Evolutionary conservation across 2,797 vertebrate species (phyloP).

Genomic region (Picus viridis): DNA sequence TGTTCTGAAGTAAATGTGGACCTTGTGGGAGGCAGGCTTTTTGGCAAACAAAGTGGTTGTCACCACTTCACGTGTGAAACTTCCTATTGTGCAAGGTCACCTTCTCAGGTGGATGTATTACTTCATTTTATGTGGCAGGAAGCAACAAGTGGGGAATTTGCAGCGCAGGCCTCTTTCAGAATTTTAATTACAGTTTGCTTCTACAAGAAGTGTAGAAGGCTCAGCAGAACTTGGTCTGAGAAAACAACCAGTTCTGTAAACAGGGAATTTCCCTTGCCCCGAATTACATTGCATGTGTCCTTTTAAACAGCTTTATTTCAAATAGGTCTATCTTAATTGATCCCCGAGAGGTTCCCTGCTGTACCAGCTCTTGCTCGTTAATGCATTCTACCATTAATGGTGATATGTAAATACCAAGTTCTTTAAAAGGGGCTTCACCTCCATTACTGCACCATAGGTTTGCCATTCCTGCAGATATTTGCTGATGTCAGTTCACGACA

Average conservation of each 20-base stretch:
- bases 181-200: not conserved
- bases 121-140: not conserved
- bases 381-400: slow-evolving; percentile 17
- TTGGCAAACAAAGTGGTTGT: not conserved
- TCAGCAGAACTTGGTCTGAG: not conserved
- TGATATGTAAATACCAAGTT: slow-evolving; percentile 37
- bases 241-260: not conserved
- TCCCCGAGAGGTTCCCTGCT: slow-evolving; percentile 36
- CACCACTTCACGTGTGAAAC: not conserved
- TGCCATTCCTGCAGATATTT: slow-evolving; percentile 11
- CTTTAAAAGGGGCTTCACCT: slow-evolving; percentile 34
- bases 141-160: not conserved
- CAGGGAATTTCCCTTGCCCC: not conserved
- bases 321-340: slow-evolving; percentile 47
- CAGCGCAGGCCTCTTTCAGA: not conserved
- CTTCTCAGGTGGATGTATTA: not conserved
- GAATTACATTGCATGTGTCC: slow-evolving; percentile 3
- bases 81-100: not conserved
- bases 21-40: not conserved
- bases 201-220: not conserved
- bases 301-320: slow-evolving; percentile 50
- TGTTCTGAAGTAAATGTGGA: not conserved
- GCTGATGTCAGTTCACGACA: slow-evolving; percentile 13
- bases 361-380: slow-evolving; percentile 45
- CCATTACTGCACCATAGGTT: slow-evolving; percentile 8